phyloP scores from a whole-genome alignment of 2,113 vertebrate species.

The Glareola pratincola region DNA sequence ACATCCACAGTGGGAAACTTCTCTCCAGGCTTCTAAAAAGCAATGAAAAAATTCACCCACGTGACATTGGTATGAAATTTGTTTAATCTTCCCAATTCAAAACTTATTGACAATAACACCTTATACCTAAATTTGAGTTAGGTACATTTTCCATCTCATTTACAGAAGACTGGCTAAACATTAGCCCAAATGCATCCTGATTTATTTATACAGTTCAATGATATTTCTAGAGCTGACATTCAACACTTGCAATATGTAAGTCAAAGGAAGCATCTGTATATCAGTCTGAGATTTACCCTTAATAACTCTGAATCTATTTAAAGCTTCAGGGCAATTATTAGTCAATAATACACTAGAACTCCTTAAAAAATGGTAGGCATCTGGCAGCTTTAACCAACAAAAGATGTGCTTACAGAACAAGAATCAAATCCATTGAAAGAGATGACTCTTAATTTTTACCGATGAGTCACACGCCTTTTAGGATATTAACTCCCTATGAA shows the following conservation, averaged over 20 bases:
- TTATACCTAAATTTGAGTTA: not conserved
- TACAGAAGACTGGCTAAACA: not conserved
- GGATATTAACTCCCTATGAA: not conserved
- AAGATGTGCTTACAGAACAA: not conserved
- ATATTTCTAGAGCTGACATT: not conserved
- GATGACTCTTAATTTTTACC: not conserved
- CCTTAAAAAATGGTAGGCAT: not conserved
- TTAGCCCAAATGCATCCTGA: not conserved
- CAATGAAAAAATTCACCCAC: not conserved
- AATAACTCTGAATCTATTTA: not conserved
- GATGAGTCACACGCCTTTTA: not conserved
- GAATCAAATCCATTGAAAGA: not conserved
- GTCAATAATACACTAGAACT: not conserved
- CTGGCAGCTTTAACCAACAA: not conserved
- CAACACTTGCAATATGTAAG: not conserved
- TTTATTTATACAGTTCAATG: not conserved
- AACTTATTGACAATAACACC: not conserved
- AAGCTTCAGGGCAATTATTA: not conserved
- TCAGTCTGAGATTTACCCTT: not conserved
- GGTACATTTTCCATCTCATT: not conserved
- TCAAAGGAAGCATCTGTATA: not conserved
- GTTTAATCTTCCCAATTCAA: not conserved
- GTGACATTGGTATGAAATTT: not conserved
- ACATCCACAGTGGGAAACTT: not conserved
- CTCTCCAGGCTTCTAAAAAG: not conserved